Conservation (phyloP, 2,113 vertebrate genomes). For the Oplegnathus fasciatus region DNA sequence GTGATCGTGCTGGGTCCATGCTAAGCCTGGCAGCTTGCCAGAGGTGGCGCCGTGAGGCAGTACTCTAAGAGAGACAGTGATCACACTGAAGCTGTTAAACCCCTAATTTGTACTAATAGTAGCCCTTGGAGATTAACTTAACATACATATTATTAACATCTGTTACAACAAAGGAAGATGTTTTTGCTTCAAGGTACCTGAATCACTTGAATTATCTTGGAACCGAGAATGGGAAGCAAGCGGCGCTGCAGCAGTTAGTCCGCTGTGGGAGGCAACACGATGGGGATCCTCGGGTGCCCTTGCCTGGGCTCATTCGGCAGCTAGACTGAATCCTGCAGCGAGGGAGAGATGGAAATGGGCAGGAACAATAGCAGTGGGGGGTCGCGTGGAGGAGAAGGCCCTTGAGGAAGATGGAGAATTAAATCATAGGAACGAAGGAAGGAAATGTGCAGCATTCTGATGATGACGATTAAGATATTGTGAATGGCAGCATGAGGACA, state of each 20-base stretch:
- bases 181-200: conserved; percentile 1
- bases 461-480: conserved; percentile 65
- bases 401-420: conserved; percentile 41
- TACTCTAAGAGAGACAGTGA: conserved; percentile 1
- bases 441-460: conserved; percentile 43
- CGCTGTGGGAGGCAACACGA: conserved; percentile 11
- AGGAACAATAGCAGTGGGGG: conserved; percentile 29
- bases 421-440: conserved; percentile 45
- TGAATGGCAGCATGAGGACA: conserved; percentile 48
- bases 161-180: not conserved
- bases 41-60: not conserved
- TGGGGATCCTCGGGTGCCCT: conserved; percentile 38
- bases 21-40: not conserved
- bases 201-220: conserved; percentile 10
- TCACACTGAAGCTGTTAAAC: conserved; percentile 16
- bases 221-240: not conserved
- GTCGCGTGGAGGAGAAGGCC: conserved; percentile 7
- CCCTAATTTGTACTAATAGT: conserved; percentile 13
- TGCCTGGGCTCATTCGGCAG: conserved; percentile 29
- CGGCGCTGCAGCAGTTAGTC: conserved; percentile 11
- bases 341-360: not conserved
- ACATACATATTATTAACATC: conserved; percentile 22
- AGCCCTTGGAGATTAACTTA: conserved; percentile 28
- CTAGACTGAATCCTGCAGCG: conserved; percentile 33
- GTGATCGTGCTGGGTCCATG: not conserved